Evolutionary conservation across 2,113 vertebrate species (phyloP).

Genomic region (Alethe diademata): DNA sequence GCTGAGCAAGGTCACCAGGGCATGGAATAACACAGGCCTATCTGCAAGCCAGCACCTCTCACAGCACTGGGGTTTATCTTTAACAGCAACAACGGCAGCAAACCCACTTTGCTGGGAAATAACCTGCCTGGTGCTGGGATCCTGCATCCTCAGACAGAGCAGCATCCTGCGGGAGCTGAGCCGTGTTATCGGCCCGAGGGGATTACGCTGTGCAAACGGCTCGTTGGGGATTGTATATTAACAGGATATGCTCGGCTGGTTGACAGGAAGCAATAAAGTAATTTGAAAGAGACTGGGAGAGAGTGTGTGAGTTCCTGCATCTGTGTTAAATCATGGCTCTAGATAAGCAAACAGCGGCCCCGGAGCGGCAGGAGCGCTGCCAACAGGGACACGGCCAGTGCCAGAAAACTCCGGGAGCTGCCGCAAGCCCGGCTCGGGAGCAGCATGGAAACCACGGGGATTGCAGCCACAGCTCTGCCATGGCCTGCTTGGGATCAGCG

Average conservation of each 20-base stretch:
- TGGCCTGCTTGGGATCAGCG: not conserved
- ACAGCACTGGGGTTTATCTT: not conserved
- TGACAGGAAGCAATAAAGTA: constrained; percentile 70
- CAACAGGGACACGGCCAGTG: not conserved
- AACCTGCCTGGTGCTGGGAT: not conserved
- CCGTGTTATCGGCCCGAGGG: constrained; percentile 8
- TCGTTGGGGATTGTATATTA: constrained; percentile 44
- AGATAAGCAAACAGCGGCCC: constrained; percentile 62
- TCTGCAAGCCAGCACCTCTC: not conserved
- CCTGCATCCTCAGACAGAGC: not conserved
- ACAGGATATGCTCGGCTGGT: constrained; percentile 55
- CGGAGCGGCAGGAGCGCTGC: not conserved
- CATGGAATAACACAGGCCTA: not conserved
- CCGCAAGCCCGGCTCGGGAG: not conserved
- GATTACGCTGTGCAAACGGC: constrained; percentile 24
- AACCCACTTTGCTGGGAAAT: not conserved
- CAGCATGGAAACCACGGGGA: not conserved
- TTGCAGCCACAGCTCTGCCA: not conserved
- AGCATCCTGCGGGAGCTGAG: not conserved
- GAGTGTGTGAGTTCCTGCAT: constrained; percentile 52
- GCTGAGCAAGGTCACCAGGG: not conserved
- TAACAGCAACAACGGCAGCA: not conserved
- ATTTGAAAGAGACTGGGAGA: constrained; percentile 53
- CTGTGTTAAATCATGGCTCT: constrained; percentile 45
- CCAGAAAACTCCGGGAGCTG: not conserved